Evolutionary conservation across 2,797 vertebrate genomes (phyloP), one percentile per base, ranked within the genome.

Genomic region (Cirrhinus mrigala): DNA sequence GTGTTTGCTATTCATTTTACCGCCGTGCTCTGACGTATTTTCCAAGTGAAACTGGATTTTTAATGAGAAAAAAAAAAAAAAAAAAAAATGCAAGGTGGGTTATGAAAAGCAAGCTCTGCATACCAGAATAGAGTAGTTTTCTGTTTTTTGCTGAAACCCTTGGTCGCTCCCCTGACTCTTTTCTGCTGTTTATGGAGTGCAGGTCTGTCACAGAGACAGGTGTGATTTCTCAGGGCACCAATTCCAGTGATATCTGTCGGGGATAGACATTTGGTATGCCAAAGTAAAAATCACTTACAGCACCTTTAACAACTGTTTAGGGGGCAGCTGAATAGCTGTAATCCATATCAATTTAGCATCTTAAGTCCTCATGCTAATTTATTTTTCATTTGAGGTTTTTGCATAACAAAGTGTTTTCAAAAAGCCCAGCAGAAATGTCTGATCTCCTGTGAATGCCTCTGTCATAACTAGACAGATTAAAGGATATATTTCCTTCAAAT

Each of bases 331-430:
- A 40, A 44, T 74, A 64, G 33, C 56, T 62, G 37, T 77, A 73
- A 86, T 84, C 37, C 54, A 60, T 75, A 87, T 87, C 82, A 86
- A 85, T 87, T 73, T 33, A 76, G 78, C 58, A 69, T 74, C 40
- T 87, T 87, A 71, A 84, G 24, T 15, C 66, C 48, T 76, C 54
- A 87, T 62, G 68, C 82, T 73, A 80, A 87, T 86, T 88, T 64
- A 20, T 84, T 69, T 87, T 78, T 71, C 69, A 87, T 88, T 81
- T 84, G 8, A 71, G 20, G 37, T 14, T 69, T 68, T 56, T 56
- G 52, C 78, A 77, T 37, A 54, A 64, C 29, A 56, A 44, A 24
- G 24, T 74, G 71, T 24, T 78, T 56, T 52, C 79, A 54, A 74
- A 56, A 80, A 85, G 73, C 54, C 77, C 56, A 50, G 37, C 27